Evolutionary conservation across 2,113 vertebrate genomes (phyloP).

Genomic region (rabbit (Oryctolagus cuniculus)): DNA sequence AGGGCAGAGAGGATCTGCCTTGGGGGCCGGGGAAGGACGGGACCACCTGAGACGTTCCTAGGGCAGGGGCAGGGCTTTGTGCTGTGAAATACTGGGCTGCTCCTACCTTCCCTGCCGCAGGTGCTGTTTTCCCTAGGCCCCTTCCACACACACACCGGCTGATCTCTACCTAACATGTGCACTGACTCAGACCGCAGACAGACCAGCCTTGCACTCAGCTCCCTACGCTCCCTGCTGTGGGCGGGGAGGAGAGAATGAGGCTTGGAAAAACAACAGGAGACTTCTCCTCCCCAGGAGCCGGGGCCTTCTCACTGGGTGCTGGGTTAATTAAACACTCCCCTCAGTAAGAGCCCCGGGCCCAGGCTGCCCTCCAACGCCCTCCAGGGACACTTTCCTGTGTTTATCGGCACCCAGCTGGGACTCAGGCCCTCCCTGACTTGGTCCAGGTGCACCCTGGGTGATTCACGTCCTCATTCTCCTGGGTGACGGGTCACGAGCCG

Average conservation of each 20-base stretch:
- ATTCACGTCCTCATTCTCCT: slow-evolving; percentile 61
- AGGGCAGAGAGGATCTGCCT: too few species aligned
- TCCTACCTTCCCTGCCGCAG: too few species aligned
- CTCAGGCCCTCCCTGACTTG: slow-evolving; percentile 26
- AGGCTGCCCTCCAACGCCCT: neutral
- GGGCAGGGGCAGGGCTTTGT: too few species aligned
- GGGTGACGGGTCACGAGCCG: neutral
- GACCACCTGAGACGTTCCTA: too few species aligned
- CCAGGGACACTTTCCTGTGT: slow-evolving; percentile 3
- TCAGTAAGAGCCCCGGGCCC: neutral
- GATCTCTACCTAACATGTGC: neutral
- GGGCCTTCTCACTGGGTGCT: neutral
- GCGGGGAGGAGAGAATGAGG: neutral
- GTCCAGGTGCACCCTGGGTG: slow-evolving; percentile 33
- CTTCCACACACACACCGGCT: too few species aligned
- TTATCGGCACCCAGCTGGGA: neutral
- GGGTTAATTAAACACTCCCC: neutral
- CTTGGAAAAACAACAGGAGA: neutral
- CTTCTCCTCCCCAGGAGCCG: neutral
- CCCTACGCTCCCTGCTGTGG: neutral
- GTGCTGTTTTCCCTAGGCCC: too few species aligned
- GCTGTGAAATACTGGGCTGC: too few species aligned
- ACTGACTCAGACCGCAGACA: neutral
- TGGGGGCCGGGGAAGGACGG: too few species aligned
- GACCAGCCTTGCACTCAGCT: neutral